Evolutionary conservation across 1,140 invertebrate genomes (phyloP).

Genomic region (Platyura marginata): DNA sequence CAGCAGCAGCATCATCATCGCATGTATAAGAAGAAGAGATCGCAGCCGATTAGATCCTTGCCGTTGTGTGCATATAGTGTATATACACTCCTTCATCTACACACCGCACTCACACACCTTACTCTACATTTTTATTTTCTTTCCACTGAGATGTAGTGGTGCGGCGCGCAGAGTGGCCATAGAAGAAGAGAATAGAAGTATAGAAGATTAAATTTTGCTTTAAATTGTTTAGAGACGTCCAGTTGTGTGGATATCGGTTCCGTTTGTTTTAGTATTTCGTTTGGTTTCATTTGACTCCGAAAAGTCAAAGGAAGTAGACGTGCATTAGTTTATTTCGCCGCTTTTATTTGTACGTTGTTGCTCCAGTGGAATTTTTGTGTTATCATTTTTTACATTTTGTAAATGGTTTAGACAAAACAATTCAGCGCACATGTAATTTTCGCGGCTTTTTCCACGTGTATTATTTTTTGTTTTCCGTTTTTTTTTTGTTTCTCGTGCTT

Average conservation of each 20-base stretch:
- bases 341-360: background rate
- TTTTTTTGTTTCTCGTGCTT: background rate
- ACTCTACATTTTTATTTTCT: too few species aligned
- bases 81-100: too few species aligned
- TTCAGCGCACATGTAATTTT: background rate
- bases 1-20: too few species aligned
- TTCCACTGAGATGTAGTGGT: too few species aligned
- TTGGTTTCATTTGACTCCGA: background rate
- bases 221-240: background rate
- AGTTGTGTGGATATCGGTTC: background rate
- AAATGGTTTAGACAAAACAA: background rate
- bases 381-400: background rate
- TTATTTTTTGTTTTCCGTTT: background rate
- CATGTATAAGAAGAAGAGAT: too few species aligned
- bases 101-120: too few species aligned
- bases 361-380: too few species aligned
- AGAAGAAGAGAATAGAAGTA: background rate
- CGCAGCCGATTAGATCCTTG: too few species aligned
- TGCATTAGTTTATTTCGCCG: background rate
- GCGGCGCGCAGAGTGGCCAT: background rate
- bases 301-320: conserved; percentile 2
- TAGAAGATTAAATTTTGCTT: background rate
- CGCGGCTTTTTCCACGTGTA: background rate
- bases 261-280: background rate
- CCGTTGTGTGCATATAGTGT: too few species aligned